Conservation (phyloP, 2,113 vertebrate species). For the Holacanthus passer region DNA sequence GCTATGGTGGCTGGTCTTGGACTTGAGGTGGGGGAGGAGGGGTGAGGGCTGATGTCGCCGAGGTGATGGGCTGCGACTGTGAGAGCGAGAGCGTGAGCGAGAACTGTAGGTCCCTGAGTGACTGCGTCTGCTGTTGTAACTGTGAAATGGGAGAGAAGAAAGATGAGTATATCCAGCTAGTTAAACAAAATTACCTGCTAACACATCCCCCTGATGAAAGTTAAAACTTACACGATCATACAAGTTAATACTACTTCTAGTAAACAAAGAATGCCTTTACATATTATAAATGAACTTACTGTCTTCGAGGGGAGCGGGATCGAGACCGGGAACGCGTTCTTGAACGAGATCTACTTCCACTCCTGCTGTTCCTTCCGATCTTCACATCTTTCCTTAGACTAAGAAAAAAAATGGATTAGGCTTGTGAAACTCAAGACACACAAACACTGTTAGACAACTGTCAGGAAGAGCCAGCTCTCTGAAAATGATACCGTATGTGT, state of each 20-base stretch:
- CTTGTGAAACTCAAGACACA: neutral
- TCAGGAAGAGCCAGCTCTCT: neutral
- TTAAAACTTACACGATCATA: neutral
- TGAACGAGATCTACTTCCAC: constrained; percentile 90
- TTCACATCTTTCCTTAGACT: constrained; percentile 96
- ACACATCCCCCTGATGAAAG: neutral
- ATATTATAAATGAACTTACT: constrained; percentile 84
- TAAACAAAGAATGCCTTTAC: neutral
- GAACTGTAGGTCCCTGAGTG: constrained; percentile 98
- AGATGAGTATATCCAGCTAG: neutral
- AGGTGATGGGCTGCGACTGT: constrained; percentile 94
- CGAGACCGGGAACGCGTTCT: constrained; percentile 92
- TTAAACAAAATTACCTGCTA: neutral
- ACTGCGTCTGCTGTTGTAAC: constrained; percentile 96
- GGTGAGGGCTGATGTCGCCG: constrained; percentile 90
- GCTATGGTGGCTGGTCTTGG: constrained; percentile 91
- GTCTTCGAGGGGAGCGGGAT: constrained; percentile 92
- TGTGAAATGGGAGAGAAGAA: constrained; percentile 59
- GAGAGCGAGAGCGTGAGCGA: constrained; percentile 92
- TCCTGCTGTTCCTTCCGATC: constrained; percentile 92
- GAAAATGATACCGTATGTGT: neutral
- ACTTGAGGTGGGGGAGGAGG: constrained; percentile 87
- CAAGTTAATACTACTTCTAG: neutral
- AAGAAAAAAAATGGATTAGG: neutral
- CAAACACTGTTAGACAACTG: neutral